Evolutionary conservation across 2,888 invertebrate species (phyloP).

Genomic region (Ormyrus thymus): DNA sequence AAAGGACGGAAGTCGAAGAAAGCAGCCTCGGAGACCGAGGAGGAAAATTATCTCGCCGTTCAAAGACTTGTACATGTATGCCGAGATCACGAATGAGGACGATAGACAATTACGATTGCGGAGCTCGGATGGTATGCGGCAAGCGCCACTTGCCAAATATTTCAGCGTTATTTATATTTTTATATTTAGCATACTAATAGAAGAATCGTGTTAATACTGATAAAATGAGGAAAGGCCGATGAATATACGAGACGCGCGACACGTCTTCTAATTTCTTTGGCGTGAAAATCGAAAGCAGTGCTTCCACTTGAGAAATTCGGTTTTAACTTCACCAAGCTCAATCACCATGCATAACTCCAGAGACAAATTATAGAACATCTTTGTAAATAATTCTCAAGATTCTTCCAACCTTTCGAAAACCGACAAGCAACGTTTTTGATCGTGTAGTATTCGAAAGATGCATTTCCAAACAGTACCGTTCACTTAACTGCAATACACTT

Average conservation of each 20-base stretch:
- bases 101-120: too few species aligned
- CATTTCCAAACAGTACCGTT: too few species aligned
- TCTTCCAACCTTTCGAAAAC: too few species aligned
- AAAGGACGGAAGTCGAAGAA: slow-evolving; percentile 2
- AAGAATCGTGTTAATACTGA: slow-evolving; percentile 35
- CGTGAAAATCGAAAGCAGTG: not conserved
- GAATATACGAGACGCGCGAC: not conserved
- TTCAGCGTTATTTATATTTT: slow-evolving; percentile 56
- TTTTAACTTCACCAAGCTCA: not conserved
- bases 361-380: too few species aligned
- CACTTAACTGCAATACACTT: too few species aligned
- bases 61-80: slow-evolving; percentile 13
- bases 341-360: too few species aligned
- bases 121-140: not conserved
- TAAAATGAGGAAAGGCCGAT: not conserved
- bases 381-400: too few species aligned
- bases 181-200: slow-evolving; percentile 49
- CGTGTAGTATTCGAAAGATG: too few species aligned
- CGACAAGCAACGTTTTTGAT: too few species aligned
- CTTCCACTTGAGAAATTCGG: not conserved
- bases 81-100: not conserved
- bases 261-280: not conserved
- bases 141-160: slow-evolving; percentile 23
- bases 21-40: not conserved
- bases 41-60: slow-evolving; percentile 38